phyloP scores from a whole-genome alignment of 2,113 vertebrate genomes.

The Telmatochromis brichardi region DNA sequence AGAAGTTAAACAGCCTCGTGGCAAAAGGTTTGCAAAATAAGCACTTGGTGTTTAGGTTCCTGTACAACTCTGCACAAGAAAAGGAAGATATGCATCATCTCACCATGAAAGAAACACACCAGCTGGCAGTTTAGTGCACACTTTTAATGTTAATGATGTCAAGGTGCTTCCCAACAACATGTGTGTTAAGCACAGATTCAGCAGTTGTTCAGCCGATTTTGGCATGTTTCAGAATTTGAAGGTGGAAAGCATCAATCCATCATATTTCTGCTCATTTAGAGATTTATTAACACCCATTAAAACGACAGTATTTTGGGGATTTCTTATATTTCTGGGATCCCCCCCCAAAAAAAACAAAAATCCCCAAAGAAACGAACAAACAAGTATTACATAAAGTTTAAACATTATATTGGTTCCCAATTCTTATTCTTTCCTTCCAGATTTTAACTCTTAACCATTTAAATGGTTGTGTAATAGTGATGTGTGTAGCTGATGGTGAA shows the following conservation, averaged over 20 bases:
- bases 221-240: accelerated
- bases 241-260: not conserved
- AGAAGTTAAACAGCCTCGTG: not conserved
- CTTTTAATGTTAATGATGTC: not conserved
- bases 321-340: not conserved
- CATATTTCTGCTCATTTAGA: not conserved
- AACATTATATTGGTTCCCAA: not conserved
- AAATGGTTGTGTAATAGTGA: not conserved
- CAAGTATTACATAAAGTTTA: not conserved
- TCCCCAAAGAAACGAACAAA: not conserved
- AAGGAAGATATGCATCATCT: not conserved
- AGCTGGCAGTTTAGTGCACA: not conserved
- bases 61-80: not conserved
- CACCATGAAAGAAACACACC: not conserved
- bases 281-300: not conserved
- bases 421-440: not conserved
- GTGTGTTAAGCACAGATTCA: not conserved
- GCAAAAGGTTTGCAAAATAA: not conserved
- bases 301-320: not conserved
- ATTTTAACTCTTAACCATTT: not conserved
- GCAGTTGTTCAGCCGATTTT: accelerated
- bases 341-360: not conserved
- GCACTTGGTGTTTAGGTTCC: not conserved
- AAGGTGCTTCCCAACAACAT: not conserved
- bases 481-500: not conserved